These are phyloP conservation scores for Drosophila ustulata DNA, from an alignment of 2,888 invertebrate species.

Conservation along the genomic window DNA sequence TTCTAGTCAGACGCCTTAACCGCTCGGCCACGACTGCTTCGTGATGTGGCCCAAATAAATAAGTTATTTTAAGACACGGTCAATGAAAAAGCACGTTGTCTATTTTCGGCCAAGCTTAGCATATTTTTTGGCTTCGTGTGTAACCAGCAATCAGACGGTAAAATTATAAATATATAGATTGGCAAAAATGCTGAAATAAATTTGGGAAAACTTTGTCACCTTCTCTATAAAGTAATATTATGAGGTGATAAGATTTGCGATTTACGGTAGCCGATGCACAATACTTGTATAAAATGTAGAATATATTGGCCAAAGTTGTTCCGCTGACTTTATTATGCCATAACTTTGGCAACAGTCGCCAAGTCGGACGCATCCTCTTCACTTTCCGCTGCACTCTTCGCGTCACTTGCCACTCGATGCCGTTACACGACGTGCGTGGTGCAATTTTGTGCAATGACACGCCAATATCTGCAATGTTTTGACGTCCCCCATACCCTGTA, in stretches of 20 bases:
- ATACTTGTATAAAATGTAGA: not conserved
- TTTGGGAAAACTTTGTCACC: not conserved
- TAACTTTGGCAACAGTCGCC: constrained; percentile 1
- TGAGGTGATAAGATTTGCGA: not conserved
- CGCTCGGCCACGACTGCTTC: constrained; percentile 68
- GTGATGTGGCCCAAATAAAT: not conserved
- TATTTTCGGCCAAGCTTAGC: not conserved
- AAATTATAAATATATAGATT: constrained; percentile 5
- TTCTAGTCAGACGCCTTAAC: constrained; percentile 80
- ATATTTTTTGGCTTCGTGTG: not conserved
- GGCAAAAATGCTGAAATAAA: not conserved
- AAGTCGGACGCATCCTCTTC: not conserved
- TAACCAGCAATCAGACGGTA: not conserved
- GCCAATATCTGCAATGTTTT: constrained; percentile 37
- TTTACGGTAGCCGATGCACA: not conserved
- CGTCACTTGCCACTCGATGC: not conserved
- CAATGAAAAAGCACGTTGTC: not conserved
- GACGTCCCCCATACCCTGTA: constrained; percentile 5
- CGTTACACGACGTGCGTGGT: constrained; percentile 39
- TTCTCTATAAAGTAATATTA: not conserved
- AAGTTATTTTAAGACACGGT: not conserved
- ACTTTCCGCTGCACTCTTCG: not conserved
- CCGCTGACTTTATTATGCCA: not conserved
- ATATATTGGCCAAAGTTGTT: not conserved
- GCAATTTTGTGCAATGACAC: constrained; percentile 57